These are phyloP conservation scores for Cynopterus brachyotis DNA, from an alignment of 2,113 vertebrate species.

Conservation along the genomic window DNA sequence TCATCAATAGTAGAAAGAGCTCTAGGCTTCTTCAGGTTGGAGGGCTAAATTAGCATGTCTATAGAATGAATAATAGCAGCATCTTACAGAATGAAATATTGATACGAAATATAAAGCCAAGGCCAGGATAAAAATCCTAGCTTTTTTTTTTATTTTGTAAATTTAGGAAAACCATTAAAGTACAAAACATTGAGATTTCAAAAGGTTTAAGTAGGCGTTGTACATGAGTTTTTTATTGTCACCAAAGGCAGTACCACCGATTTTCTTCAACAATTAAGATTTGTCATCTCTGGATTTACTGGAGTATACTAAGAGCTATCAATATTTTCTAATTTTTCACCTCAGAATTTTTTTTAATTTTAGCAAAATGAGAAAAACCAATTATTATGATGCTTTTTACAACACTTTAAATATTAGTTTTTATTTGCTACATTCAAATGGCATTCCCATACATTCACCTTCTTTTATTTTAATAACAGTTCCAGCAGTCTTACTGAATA, in stretches of 20 bases:
- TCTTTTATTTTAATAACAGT: background rate
- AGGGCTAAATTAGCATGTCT: background rate
- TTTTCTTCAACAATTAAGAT: constrained; percentile 25
- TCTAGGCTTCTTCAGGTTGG: background rate
- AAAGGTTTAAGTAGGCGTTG: background rate
- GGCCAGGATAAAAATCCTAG: background rate
- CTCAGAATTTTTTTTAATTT: background rate
- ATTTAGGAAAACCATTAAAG: background rate
- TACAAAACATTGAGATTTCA: background rate
- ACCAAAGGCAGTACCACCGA: background rate
- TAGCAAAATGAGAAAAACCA: background rate
- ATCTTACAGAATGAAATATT: background rate
- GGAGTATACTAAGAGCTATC: background rate
- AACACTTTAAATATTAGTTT: background rate
- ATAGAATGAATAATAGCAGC: background rate
- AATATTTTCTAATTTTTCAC: background rate
- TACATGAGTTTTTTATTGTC: background rate
- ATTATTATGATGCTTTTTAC: background rate
- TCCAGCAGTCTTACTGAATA: background rate
- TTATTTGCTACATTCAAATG: background rate
- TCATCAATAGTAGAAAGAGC: background rate
- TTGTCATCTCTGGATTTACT: background rate
- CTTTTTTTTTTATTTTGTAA: background rate
- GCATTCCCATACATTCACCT: background rate
- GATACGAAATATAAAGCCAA: background rate